These are phyloP conservation scores for Aramus guarauna DNA, from an alignment of 2,113 vertebrate genomes.

Conservation along the genomic window DNA sequence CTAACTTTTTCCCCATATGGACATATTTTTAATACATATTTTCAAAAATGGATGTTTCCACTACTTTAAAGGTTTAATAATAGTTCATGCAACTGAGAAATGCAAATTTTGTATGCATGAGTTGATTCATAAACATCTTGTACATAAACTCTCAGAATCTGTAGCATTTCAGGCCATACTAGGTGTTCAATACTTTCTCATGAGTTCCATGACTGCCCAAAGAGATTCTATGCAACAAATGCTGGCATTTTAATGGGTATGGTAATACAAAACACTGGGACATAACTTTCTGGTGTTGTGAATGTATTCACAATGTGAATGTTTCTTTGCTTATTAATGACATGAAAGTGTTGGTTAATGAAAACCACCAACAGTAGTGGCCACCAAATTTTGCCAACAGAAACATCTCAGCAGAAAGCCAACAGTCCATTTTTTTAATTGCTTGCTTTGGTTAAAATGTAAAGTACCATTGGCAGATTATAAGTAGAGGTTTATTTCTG, in stretches of 20 bases:
- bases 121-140: slow-evolving; percentile 53
- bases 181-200: slow-evolving; percentile 1
- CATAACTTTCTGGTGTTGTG: neutral
- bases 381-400: slow-evolving; percentile 22
- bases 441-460: slow-evolving; percentile 45
- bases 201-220: neutral
- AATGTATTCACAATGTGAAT: neutral
- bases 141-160: neutral
- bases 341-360: neutral
- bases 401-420: slow-evolving; percentile 47
- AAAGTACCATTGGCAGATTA: neutral
- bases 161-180: neutral
- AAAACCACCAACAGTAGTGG: slow-evolving; percentile 24
- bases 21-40: neutral
- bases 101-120: slow-evolving; percentile 15
- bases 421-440: slow-evolving; percentile 21
- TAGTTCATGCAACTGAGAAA: slow-evolving; percentile 26
- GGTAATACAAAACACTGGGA: slow-evolving; percentile 25
- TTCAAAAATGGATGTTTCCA: slow-evolving; percentile 35
- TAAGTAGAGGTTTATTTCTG: neutral
- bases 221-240: slow-evolving; percentile 43
- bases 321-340: slow-evolving; percentile 13
- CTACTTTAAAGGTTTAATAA: slow-evolving; percentile 14
- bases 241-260: slow-evolving; percentile 9
- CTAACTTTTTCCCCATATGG: slow-evolving; percentile 17